Base-by-base conservation (phyloP, 2,797 vertebrate genomes). In the Kryptopterus vitreolus region DNA sequence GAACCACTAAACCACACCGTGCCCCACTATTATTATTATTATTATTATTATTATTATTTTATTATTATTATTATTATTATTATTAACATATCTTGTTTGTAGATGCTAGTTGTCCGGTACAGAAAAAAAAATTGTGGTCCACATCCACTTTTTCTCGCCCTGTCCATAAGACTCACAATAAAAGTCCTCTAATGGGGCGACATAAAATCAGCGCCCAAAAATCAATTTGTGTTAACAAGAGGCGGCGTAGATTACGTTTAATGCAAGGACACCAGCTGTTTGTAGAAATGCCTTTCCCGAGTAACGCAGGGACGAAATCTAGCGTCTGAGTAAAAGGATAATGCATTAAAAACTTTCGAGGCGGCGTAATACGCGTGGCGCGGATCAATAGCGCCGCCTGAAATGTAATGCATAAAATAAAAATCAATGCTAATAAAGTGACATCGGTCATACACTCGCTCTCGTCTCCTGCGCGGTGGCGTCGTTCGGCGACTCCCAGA, bases 351-450 rank as follows among this genome's bases (percentile, higher is more conserved):
- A 88, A 86, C 88, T 91, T 92, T 89, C 88, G 84, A 86, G 76
- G 82, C 82, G 62, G 62, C 82, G 82, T 77, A 78, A 87, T 83
- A 81, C 81, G 80, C 70, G 85, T 73, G 79, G 84, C 57, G 4
- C 84, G 89, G 88, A 91, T 92, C 89, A 59, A 92, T 93, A 87
- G 88, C 88, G 88, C 91, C 90, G 90, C 88, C 92, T 83, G 87
- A 84, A 84, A 91, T 89, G 90, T 91, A 93, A 92, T 90, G 89
- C 91, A 91, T 91, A 92, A 91, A 91, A 87, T 87, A 79, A 87
- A n/a, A 91, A 93, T 93, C 92, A 93, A 92, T 93, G 90, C 89
- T 93, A 92, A 93, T 92, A 92, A 93, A 92, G 89, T 92, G 90
- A 92, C 88, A 89, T 91, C 86, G 77, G 85, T 81, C 76, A 79